phyloP scores from a whole-genome alignment of 2,797 vertebrate species.

The Hydrolagus colliei region DNA sequence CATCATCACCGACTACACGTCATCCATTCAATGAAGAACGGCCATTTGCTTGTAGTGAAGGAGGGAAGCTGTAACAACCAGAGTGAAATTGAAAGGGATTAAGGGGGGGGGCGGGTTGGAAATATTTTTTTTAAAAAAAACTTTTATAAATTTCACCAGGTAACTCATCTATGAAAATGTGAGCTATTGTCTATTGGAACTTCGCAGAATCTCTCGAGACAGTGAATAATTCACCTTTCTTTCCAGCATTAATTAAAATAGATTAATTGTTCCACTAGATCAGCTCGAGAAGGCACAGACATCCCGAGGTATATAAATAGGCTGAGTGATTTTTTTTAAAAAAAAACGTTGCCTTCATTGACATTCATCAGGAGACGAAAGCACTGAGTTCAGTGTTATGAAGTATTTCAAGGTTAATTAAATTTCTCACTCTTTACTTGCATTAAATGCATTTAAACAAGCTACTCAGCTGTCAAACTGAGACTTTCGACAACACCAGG shows the following conservation, averaged over 20 bases:
- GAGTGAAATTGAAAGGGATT: too few species aligned
- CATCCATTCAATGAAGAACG: too few species aligned
- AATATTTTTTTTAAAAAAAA: too few species aligned
- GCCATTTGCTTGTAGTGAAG: too few species aligned
- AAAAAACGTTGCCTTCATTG: not conserved
- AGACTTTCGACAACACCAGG: too few species aligned
- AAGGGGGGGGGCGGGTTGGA: too few species aligned
- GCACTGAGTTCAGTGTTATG: not conserved
- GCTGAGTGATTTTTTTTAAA: not conserved
- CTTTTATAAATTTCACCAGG: not conserved
- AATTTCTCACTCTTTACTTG: constrained; percentile 6
- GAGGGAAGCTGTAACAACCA: too few species aligned
- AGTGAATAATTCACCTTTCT: not conserved
- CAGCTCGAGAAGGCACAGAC: not conserved
- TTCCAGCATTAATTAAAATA: not conserved
- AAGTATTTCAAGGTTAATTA: constrained; percentile 14
- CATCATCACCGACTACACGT: too few species aligned
- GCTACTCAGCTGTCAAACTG: not conserved
- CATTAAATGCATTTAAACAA: constrained; percentile 23
- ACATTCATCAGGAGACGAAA: not conserved
- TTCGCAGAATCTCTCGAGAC: not conserved
- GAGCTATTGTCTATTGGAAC: not conserved
- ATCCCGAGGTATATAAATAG: not conserved
- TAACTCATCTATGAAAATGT: not conserved
- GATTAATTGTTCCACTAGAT: not conserved